Evolutionary conservation across 1,140 invertebrate genomes (phyloP).

Genomic region (Lepidurus packardi): DNA sequence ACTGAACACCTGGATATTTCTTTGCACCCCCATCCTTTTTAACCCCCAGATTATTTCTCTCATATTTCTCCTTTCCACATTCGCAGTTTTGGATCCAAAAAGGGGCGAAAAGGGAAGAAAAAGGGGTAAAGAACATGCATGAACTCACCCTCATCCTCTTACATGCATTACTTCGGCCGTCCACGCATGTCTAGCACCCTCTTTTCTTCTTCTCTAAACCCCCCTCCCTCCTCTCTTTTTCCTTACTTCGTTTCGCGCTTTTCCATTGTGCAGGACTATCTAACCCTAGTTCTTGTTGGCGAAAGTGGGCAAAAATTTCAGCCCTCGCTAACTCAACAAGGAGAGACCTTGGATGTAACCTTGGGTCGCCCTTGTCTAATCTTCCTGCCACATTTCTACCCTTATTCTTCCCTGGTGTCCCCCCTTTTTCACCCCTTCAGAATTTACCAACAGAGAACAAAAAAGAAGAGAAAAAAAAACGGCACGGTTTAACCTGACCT

Average conservation of each 20-base stretch:
- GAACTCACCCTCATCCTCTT: slow-evolving; percentile 27
- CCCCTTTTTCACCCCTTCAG: not conserved
- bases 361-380: slow-evolving; percentile 18
- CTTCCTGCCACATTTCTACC: not conserved
- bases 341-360: slow-evolving; percentile 17
- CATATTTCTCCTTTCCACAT: not conserved
- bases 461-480: not conserved
- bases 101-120: too few relatives aligned
- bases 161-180: slow-evolving; percentile 25
- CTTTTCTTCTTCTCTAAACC: slow-evolving; percentile 26
- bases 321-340: not conserved
- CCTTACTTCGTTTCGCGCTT: slow-evolving; percentile 36
- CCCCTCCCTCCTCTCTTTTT: slow-evolving; percentile 31
- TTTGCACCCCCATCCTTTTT: not conserved
- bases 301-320: slow-evolving; percentile 2
- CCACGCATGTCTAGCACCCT: slow-evolving; percentile 24
- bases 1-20: not conserved
- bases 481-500: not conserved
- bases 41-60: not conserved
- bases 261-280: slow-evolving; percentile 30
- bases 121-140: not conserved
- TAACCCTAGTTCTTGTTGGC: slow-evolving; percentile 28
- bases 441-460: not conserved
- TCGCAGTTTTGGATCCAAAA: not conserved
- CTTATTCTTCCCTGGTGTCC: not conserved